Base-by-base conservation (phyloP, 2,888 invertebrate species). In the Muscina levida region DNA sequence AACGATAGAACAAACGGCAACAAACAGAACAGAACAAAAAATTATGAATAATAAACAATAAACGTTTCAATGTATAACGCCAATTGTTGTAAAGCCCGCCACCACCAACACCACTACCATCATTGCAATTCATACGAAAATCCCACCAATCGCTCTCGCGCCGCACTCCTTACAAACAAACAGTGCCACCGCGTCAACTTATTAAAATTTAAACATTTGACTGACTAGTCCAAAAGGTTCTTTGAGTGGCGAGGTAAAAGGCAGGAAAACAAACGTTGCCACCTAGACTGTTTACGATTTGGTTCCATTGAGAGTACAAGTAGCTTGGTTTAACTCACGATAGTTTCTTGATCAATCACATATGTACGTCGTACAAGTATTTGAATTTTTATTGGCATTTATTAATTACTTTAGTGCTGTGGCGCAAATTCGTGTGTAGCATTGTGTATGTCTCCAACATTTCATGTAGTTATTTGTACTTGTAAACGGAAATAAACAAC, bases 41-140 rank as follows among this genome's bases (percentile, higher is more conserved):
- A 53, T 53, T 10, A 44, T 44, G 53, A 53, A 53, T 53, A 53
- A 53, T 53, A 53, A 53, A 22, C 22, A 53, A 53, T 53, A 53
- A 53, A 53, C 24, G 1, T 53, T 53, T 53, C 24, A 53, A 53
- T 22, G 10, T 24, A 22, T 53, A 53, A 53, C 53, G 53, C 53
- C 53, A 53, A 53, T 53, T 53, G n/a, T n/a, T n/a, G 53, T 24
- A 24, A 53, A 53, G 13, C 22, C 53, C 53, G 24, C 53, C 53
- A 22, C 53, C 1, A 48, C 44, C 44, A n/a, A 4, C 6, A 22
- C 53, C 24, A 10, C 53, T 31, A 5, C 31, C 8, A 5, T 31
- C 31, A n/a, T n/a, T n/a, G n/a, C n/a, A n/a, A n/a, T n/a, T n/a
- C n/a, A n/a, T n/a, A n/a, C n/a, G n/a, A n/a, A n/a, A n/a, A n/a